A percentile compares a stretch with the other conserved stretches of the same genome.
These are phyloP conservation scores for Oplegnathus fasciatus DNA, from an alignment of 2,113 vertebrate species.

Conservation along the genomic window DNA sequence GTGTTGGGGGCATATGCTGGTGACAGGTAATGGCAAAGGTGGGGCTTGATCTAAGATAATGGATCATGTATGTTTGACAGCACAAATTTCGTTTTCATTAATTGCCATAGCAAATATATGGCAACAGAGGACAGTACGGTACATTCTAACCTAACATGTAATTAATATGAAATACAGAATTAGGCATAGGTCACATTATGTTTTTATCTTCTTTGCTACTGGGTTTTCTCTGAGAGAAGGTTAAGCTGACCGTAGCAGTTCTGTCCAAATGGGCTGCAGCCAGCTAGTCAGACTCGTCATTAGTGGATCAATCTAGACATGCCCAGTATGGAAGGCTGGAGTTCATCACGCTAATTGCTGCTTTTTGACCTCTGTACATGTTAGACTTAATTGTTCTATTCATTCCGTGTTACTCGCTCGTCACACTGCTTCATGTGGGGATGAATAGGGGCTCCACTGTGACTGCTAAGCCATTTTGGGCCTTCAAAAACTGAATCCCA, in stretches of 20 bases:
- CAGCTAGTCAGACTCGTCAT: constrained; percentile 55
- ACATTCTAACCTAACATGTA: background rate
- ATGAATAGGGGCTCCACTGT: constrained; percentile 20
- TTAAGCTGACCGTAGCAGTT: constrained; percentile 33
- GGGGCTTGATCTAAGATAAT: constrained; percentile 13
- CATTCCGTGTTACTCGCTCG: constrained; percentile 58
- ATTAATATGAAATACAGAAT: background rate
- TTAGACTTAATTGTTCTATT: constrained; percentile 67
- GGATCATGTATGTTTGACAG: background rate
- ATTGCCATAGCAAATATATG: background rate
- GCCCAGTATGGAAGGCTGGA: constrained; percentile 43
- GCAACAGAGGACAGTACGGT: background rate
- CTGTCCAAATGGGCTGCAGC: constrained; percentile 29
- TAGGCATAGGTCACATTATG: background rate
- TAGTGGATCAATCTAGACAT: constrained; percentile 57
- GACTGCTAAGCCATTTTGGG: constrained; percentile 5
- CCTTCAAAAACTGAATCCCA: background rate
- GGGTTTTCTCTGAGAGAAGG: background rate
- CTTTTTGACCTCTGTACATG: constrained; percentile 65
- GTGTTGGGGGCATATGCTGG: background rate
- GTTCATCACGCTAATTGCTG: constrained; percentile 70
- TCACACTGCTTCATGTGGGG: constrained; percentile 26
- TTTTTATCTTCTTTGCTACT: background rate
- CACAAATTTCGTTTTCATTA: background rate
- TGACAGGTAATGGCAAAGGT: background rate